phyloP scores from a whole-genome alignment of 2,888 invertebrate genomes.

The Spilarctia lutea region DNA sequence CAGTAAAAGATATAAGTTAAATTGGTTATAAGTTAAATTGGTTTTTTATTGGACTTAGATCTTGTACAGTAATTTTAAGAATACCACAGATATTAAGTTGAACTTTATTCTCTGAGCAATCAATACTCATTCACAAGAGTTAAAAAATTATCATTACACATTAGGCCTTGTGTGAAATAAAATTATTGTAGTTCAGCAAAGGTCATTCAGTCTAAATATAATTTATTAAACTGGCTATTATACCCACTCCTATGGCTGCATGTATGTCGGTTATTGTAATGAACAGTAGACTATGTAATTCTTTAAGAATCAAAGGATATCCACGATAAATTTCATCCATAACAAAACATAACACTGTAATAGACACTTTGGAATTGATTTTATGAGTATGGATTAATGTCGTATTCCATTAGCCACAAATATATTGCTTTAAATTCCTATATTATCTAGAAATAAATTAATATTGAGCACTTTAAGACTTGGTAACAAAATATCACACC shows the following conservation, averaged over 20 bases:
- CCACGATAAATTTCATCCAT: neutral
- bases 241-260: too few species aligned
- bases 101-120: neutral
- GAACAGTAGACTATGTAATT: too few species aligned
- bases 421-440: neutral
- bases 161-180: neutral
- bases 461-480: constrained; percentile 33
- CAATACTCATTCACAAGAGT: neutral
- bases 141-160: neutral
- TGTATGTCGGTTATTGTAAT: too few species aligned
- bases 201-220: too few species aligned
- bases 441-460: constrained; percentile 20
- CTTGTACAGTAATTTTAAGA: too few species aligned
- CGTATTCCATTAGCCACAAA: neutral
- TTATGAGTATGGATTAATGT: neutral
- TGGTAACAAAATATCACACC: constrained; percentile 37
- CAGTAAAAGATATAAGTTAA: too few species aligned
- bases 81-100: neutral
- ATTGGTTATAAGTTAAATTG: too few species aligned
- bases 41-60: too few species aligned
- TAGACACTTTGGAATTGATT: too few species aligned
- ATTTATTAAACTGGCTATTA: neutral
- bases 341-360: too few species aligned
- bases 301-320: too few species aligned
- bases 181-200: neutral